These are phyloP conservation scores for Apamea sordens DNA, from an alignment of 2,888 invertebrate genomes.

Conservation along the genomic window DNA sequence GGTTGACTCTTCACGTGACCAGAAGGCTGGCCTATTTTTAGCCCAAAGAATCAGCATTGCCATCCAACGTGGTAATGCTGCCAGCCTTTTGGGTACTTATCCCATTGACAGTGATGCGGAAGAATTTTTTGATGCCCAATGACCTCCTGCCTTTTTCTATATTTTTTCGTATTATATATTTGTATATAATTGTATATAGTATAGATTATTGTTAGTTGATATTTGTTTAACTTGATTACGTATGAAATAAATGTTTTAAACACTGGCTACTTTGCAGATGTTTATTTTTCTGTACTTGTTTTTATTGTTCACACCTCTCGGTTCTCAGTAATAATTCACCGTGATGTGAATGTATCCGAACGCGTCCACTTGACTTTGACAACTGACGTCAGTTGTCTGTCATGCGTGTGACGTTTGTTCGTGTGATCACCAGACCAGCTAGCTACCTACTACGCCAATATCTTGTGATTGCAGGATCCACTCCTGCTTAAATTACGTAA, in stretches of 20 bases:
- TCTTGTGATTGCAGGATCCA: slow-evolving; percentile 45
- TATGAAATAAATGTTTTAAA: slow-evolving; percentile 17
- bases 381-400: slow-evolving; percentile 62
- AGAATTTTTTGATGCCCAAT: too few species aligned
- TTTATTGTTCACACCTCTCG: neutral
- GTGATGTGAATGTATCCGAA: slow-evolving; percentile 40
- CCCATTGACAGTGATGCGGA: too few species aligned
- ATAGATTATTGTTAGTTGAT: too few species aligned
- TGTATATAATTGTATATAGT: too few species aligned
- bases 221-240: too few species aligned
- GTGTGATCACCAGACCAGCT: slow-evolving; percentile 54
- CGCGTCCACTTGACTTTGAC: slow-evolving; percentile 52
- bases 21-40: too few species aligned
- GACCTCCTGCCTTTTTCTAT: too few species aligned
- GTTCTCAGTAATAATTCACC: neutral
- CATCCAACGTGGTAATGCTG: too few species aligned
- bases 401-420: slow-evolving; percentile 54
- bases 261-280: neutral
- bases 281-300: neutral
- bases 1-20: too few species aligned
- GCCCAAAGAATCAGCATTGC: too few species aligned
- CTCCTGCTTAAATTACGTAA: slow-evolving; percentile 57
- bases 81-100: too few species aligned
- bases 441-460: slow-evolving; percentile 31
- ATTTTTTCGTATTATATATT: too few species aligned